These are phyloP conservation scores for Harpagifer antarcticus DNA, from an alignment of 2,797 vertebrate species.

Conservation along the genomic window DNA sequence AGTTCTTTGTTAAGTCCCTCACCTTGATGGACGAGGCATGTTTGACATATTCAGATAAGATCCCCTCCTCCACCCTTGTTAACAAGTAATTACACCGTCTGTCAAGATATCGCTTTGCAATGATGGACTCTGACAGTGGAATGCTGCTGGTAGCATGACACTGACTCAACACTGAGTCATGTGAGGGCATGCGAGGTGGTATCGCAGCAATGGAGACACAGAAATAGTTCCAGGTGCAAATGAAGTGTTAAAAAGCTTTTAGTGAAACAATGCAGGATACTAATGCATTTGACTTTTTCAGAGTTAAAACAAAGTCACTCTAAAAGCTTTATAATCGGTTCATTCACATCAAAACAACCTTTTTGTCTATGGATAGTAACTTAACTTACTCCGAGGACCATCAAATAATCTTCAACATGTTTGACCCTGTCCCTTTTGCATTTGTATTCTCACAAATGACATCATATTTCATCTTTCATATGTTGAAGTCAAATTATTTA, in stretches of 20 bases:
- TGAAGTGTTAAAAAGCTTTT: conserved; percentile 35
- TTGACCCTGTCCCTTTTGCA: not conserved
- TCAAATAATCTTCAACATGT: not conserved
- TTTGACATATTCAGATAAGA: conserved; percentile 23
- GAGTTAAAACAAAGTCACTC: conserved; percentile 30
- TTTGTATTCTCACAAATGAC: not conserved
- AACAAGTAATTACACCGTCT: conserved; percentile 75
- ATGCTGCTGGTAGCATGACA: conserved; percentile 39
- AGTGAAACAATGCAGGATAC: not conserved
- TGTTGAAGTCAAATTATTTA: conserved; percentile 40
- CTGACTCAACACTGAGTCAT: conserved; percentile 20
- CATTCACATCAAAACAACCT: conserved; percentile 22
- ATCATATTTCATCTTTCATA: conserved; percentile 36
- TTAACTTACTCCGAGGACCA: not conserved
- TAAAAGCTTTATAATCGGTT: conserved; percentile 32
- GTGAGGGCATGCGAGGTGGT: conserved; percentile 46
- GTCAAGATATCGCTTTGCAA: conserved; percentile 67
- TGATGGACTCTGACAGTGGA: conserved; percentile 62
- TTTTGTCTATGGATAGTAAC: not conserved
- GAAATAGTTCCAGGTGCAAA: not conserved
- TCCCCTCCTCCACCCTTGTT: conserved; percentile 53
- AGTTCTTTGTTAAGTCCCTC: conserved; percentile 56
- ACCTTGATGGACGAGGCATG: conserved; percentile 41
- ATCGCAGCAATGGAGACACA: not conserved
- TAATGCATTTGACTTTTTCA: conserved; percentile 24